Evolutionary conservation across 2,888 invertebrate species (phyloP), one percentile per base, ranked within the genome.

Genomic region (Dryadula phaetusa): DNA sequence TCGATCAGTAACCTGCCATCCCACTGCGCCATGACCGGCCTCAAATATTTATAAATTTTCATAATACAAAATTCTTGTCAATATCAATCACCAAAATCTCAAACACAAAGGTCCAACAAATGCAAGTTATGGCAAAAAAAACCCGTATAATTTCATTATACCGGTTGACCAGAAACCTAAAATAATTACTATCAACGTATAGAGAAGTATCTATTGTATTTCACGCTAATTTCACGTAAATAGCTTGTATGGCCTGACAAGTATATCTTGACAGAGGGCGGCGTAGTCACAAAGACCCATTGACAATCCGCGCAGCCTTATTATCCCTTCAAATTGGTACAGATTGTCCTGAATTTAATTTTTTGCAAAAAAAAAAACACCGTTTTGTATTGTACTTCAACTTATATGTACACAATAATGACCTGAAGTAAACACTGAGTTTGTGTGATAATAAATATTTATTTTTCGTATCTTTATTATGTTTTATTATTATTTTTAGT

Each of bases 211-310:
- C 82, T 82, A 79, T 77, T 74, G 78, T 83, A 89, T 90, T 90
- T 88, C 84, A 87, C 86, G 89, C 81, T 83, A 82, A 85, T 89
- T 91, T 88, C 85, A 85, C 83, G 69, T 80, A 82, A 88, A 91
- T 85, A 77, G 82, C 62, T 47, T 22, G 34, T 62, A 56, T 46
- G 52, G 53, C 53, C 80, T 80, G 81, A 82, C 86, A 84, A 86
- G 87, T 86, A 34, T 8, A 85, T 77, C 80, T 76, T 88, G 90
- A 90, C 88, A 82, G 86, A 90, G 87, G 85, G 73, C 72, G 77
- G 83, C 88, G 89, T 88, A 84, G 72, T 67, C 79, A 87, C 87
- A 90, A 91, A 85, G 81, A 71, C 60, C 79, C 77, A 82, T 84
- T 86, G 86, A 88, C 86, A 84, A 79, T 67, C 66, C 78, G 77